Percentiles rank a stretch among this genome's conserved stretches.
Conservation (phyloP, 2,797 vertebrate genomes). For the Hydrophis major region DNA sequence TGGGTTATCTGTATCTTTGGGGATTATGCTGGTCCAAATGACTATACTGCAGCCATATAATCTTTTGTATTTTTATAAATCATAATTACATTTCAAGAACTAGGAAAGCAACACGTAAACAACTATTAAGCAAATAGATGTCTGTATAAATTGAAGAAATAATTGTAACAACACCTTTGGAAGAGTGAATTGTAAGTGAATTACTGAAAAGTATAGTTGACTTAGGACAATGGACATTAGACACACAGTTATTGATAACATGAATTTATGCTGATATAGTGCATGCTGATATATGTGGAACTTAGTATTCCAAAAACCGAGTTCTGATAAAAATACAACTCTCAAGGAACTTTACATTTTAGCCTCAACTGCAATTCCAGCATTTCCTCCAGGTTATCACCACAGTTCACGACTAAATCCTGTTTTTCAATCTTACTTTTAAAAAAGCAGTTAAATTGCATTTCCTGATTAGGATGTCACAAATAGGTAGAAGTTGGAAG, state of each 20-base stretch:
- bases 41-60: neutral
- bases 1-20: neutral
- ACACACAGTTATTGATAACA: neutral
- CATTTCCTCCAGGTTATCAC: neutral
- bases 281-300: neutral
- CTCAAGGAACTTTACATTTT: neutral
- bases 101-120: neutral
- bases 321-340: neutral
- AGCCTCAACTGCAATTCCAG: neutral
- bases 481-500: neutral
- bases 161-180: neutral
- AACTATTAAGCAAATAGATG: neutral
- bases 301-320: neutral
- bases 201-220: slow-evolving; percentile 4
- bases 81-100: neutral
- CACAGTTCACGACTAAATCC: neutral
- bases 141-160: neutral
- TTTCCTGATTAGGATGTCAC: neutral
- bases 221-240: neutral
- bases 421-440: neutral
- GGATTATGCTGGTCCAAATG: neutral
- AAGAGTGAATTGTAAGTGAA: neutral
- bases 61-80: neutral
- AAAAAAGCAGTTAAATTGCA: neutral
- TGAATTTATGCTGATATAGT: neutral